These are phyloP conservation scores for Meleagris gallopavo DNA, from an alignment of 2,113 vertebrate genomes.

Conservation along the genomic window DNA sequence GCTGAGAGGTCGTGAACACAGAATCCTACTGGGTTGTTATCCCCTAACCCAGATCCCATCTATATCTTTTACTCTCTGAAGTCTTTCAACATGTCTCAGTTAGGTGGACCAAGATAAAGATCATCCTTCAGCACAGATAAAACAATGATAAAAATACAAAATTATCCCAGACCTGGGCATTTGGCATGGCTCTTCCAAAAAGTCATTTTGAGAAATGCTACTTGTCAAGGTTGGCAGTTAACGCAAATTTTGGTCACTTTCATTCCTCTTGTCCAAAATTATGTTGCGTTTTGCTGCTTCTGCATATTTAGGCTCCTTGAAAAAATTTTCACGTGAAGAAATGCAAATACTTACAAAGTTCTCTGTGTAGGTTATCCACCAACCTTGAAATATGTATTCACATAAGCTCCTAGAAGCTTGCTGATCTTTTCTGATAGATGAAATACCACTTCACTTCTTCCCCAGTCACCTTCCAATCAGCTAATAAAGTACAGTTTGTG, in stretches of 20 bases:
- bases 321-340: background rate
- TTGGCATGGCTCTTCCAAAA: background rate
- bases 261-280: background rate
- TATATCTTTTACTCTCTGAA: background rate
- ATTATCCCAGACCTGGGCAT: background rate
- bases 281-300: background rate
- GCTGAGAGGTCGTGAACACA: rapidly evolving
- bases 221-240: background rate
- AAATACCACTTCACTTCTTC: background rate
- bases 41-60: background rate
- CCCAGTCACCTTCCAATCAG: background rate
- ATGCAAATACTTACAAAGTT: background rate
- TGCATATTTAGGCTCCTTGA: background rate
- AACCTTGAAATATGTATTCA: background rate
- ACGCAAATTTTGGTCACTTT: rapidly evolving
- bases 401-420: rapidly evolving
- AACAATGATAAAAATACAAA: background rate
- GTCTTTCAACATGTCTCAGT: background rate
- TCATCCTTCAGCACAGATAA: background rate
- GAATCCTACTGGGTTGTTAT: rapidly evolving
- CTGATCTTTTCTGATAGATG: background rate
- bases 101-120: background rate
- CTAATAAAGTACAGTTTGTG: background rate
- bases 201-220: background rate
- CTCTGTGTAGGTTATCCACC: background rate